These are phyloP conservation scores for Callipepla squamata DNA, from an alignment of 2,113 vertebrate genomes.

Conservation along the genomic window DNA sequence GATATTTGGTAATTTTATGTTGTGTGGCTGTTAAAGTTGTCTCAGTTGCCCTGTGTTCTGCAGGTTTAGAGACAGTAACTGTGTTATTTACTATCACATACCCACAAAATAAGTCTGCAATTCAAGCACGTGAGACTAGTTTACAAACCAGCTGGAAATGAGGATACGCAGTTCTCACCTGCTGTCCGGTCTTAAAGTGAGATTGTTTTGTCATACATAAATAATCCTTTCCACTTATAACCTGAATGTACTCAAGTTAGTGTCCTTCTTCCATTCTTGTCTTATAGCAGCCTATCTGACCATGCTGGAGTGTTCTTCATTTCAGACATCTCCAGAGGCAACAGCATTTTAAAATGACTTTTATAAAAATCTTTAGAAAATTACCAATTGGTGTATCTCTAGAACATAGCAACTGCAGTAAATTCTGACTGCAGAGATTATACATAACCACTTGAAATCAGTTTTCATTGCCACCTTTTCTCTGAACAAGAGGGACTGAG, in stretches of 20 bases:
- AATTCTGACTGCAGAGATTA: conserved; percentile 15
- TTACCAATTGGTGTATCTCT: background rate
- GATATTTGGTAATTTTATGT: background rate
- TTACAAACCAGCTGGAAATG: background rate
- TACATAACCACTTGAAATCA: background rate
- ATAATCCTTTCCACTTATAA: background rate
- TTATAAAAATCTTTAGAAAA: background rate
- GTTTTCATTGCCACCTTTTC: background rate
- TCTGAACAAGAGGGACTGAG: background rate
- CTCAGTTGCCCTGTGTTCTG: background rate
- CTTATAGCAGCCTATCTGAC: background rate
- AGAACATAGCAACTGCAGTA: background rate
- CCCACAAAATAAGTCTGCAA: background rate
- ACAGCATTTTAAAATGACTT: background rate
- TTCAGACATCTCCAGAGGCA: background rate
- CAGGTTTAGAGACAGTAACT: background rate
- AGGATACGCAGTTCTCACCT: background rate
- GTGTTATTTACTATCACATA: background rate
- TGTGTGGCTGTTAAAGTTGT: background rate
- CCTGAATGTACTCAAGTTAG: background rate
- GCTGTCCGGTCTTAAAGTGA: background rate
- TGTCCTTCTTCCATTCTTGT: background rate
- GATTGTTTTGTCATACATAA: background rate
- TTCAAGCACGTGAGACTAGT: background rate
- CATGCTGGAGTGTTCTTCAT: background rate